Conservation (phyloP, 2,113 vertebrate species). For the Anguilla rostrata region DNA sequence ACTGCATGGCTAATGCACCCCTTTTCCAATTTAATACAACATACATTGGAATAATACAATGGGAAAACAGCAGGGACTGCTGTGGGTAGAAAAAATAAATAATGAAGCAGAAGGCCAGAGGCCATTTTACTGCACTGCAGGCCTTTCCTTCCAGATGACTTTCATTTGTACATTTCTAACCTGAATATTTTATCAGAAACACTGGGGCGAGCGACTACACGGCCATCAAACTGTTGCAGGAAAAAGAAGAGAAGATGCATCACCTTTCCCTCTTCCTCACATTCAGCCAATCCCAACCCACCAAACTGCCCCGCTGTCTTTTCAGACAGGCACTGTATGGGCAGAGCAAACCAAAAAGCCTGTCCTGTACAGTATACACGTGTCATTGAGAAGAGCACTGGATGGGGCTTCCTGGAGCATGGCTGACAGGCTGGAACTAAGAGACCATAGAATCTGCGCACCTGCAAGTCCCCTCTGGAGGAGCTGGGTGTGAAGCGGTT, state of each 20-base stretch:
- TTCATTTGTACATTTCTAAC: background rate
- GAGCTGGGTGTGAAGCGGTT: background rate
- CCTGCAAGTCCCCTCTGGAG: background rate
- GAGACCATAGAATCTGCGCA: background rate
- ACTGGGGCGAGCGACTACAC: background rate
- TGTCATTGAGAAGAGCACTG: background rate
- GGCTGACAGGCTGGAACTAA: background rate
- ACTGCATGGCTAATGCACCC: constrained; percentile 22
- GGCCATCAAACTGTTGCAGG: background rate
- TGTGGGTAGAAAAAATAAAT: background rate
- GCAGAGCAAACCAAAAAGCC: background rate
- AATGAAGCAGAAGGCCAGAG: background rate
- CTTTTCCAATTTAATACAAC: background rate
- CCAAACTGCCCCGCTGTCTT: background rate
- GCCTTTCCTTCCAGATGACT: background rate
- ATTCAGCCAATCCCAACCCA: background rate
- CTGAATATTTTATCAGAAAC: background rate
- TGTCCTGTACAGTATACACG: background rate
- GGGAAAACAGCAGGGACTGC: background rate
- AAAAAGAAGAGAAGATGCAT: background rate
- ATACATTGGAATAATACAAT: background rate
- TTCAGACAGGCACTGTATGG: background rate
- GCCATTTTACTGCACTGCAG: background rate
- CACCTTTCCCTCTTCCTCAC: background rate
- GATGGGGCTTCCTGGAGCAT: background rate